These are phyloP conservation scores for Lottia scabra DNA, from an alignment of 2,888 invertebrate genomes.

Conservation along the genomic window DNA sequence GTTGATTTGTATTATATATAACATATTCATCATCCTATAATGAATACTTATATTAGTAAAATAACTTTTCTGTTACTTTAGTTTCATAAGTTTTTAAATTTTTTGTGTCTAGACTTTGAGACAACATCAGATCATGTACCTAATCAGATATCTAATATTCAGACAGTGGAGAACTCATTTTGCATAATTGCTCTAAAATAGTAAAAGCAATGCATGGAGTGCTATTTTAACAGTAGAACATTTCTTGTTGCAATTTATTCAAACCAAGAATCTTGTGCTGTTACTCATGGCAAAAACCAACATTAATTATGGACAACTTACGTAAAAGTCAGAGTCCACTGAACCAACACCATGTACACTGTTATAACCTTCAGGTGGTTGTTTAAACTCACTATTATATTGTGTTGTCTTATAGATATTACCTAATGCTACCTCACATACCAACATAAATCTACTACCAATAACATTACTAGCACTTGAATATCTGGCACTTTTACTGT, in stretches of 20 bases:
- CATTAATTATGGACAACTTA: slow-evolving; percentile 18
- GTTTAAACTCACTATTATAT: slow-evolving; percentile 47
- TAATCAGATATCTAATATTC: no score
- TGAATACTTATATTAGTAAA: slow-evolving; percentile 3
- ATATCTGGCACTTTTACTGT: slow-evolving; percentile 58
- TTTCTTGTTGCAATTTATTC: no score
- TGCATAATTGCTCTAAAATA: no score
- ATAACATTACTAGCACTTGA: slow-evolving; percentile 51
- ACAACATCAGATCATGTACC: no score
- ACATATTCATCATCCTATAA: slow-evolving; percentile 66
- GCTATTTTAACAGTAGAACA: no score
- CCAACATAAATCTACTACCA: slow-evolving; percentile 60
- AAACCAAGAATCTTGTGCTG: no score
- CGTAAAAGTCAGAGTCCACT: slow-evolving; percentile 55
- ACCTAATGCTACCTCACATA: slow-evolving; percentile 64
- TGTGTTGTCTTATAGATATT: slow-evolving; percentile 41
- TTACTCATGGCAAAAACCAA: no score
- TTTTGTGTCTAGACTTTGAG: no score
- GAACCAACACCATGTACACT: slow-evolving; percentile 62
- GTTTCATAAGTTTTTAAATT: no score
- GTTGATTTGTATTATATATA: slow-evolving; percentile 62
- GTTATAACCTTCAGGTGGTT: slow-evolving; percentile 61
- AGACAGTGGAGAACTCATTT: no score
- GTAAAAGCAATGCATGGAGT: no score
- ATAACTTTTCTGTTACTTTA: no score